These are phyloP conservation scores for Rhogogaster chlorosoma DNA, from an alignment of 2,888 invertebrate genomes.

Conservation along the genomic window DNA sequence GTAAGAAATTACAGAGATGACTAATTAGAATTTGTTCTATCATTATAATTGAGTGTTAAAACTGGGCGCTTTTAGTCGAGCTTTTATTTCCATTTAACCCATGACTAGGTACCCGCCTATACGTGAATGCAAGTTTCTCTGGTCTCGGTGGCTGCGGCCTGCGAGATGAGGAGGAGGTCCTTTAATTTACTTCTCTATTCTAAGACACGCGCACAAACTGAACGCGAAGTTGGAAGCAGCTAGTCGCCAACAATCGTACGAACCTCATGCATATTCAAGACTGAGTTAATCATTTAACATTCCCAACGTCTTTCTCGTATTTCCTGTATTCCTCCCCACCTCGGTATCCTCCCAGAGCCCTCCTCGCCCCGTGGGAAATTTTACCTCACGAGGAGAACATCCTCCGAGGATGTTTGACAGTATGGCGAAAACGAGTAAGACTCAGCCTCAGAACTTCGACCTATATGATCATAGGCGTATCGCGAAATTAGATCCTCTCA, in stretches of 20 bases:
- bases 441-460: neutral
- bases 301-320: constrained; percentile 1
- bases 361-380: constrained; percentile 25
- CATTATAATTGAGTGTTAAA: neutral
- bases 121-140: neutral
- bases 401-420: constrained; percentile 1
- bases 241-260: constrained; percentile 50
- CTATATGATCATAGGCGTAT: neutral
- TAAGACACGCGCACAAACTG: constrained; percentile 52
- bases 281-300: constrained; percentile 53
- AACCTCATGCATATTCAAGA: constrained; percentile 53
- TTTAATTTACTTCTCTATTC: constrained; percentile 50
- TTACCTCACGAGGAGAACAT: neutral
- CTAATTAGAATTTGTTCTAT: neutral
- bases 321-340: constrained; percentile 16
- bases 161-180: constrained; percentile 2
- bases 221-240: constrained; percentile 42
- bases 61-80: neutral
- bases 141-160: neutral
- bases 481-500: neutral
- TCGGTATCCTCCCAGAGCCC: neutral
- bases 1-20: neutral
- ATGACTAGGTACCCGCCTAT: neutral
- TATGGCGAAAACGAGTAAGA: neutral
- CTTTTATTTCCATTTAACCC: neutral